phyloP scores from a whole-genome alignment of 2,888 invertebrate species.

The Rhagonycha fulva region DNA sequence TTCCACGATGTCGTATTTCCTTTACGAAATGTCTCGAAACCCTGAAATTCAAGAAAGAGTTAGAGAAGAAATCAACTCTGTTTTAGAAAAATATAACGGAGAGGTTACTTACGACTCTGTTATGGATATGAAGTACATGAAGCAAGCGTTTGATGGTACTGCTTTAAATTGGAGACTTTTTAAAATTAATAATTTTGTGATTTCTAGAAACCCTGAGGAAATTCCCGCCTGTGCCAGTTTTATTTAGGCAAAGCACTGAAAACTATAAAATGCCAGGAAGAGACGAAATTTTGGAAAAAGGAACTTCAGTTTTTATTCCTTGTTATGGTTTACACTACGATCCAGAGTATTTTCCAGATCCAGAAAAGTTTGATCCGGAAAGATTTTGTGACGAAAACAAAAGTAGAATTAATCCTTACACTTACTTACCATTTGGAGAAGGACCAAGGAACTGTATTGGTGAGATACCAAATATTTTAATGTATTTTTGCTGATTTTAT shows the following conservation, averaged over 20 bases:
- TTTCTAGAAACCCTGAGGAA: conserved; percentile 12
- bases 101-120: conserved; percentile 56
- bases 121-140: conserved; percentile 57
- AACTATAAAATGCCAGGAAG: background rate
- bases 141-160: conserved; percentile 52
- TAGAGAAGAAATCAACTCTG: conserved; percentile 52
- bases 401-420: conserved; percentile 45
- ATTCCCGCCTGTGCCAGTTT: background rate
- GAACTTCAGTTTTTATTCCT: background rate
- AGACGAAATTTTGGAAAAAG: background rate
- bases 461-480: conserved; percentile 33
- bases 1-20: conserved; percentile 52
- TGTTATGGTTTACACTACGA: background rate
- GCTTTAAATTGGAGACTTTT: background rate
- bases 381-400: background rate
- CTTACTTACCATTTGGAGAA: conserved; percentile 63
- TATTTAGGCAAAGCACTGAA: background rate
- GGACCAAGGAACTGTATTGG: conserved; percentile 63
- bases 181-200: background rate
- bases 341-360: background rate
- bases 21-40: conserved; percentile 58
- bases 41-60: conserved; percentile 54
- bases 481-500: background rate
- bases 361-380: background rate
- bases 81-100: conserved; percentile 47